Evolutionary conservation across 1,140 invertebrate genomes (phyloP).

Genomic region (Kradibia gibbosae): DNA sequence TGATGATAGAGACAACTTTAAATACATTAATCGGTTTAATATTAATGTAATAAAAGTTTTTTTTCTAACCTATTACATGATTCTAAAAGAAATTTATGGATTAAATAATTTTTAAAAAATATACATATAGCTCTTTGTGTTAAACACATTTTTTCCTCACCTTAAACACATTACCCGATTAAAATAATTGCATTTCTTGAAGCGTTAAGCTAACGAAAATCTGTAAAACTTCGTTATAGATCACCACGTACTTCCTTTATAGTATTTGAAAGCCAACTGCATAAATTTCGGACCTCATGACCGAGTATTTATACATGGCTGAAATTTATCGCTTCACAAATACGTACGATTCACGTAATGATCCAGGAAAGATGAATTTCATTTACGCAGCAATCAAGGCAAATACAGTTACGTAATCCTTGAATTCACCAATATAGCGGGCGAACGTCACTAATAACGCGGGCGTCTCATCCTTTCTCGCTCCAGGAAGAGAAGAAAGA

Average conservation of each 20-base stretch:
- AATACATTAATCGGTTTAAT: no score
- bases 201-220: no score
- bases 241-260: not conserved
- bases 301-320: constrained; percentile 45
- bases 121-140: not conserved
- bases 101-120: not conserved
- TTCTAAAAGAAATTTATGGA: not conserved
- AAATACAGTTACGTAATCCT: not conserved
- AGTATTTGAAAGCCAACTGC: constrained; percentile 7
- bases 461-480: constrained; percentile 36
- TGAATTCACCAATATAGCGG: constrained; percentile 13
- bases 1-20: no score
- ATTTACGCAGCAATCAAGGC: not conserved
- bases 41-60: no score
- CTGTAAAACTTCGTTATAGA: not conserved
- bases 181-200: not conserved
- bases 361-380: not conserved
- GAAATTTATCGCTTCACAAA: constrained; percentile 31
- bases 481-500: constrained; percentile 30
- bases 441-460: constrained; percentile 13
- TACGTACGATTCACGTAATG: not conserved
- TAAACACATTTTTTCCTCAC: constrained; percentile 7
- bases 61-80: no score
- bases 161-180: constrained; percentile 18
- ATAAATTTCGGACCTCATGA: not conserved